These are phyloP conservation scores for Drosophila mettleri DNA, from an alignment of 2,888 invertebrate species.

Conservation along the genomic window DNA sequence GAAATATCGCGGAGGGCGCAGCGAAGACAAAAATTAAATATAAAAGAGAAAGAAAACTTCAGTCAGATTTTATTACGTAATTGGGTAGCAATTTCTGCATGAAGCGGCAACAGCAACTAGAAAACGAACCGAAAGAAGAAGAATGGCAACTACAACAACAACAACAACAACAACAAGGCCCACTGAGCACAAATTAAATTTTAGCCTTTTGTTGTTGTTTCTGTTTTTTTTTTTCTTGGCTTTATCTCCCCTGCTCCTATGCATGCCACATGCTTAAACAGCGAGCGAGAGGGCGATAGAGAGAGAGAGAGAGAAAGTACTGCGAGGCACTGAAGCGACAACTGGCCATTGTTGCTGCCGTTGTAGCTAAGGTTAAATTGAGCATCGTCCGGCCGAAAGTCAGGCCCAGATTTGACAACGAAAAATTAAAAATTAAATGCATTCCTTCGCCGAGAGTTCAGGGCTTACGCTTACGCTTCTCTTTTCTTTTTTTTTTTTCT, in stretches of 20 bases:
- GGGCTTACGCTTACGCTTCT: neutral
- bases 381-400: constrained; percentile 57
- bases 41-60: constrained; percentile 70
- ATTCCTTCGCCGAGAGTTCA: constrained; percentile 29
- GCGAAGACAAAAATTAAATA: constrained; percentile 76
- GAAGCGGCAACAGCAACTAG: constrained; percentile 45
- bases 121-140: constrained; percentile 4
- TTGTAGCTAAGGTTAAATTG: constrained; percentile 68
- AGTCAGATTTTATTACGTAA: constrained; percentile 80
- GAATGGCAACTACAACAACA: constrained; percentile 14
- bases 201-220: constrained; percentile 43
- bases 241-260: constrained; percentile 8
- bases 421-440: constrained; percentile 73
- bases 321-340: constrained; percentile 54
- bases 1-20: constrained; percentile 15
- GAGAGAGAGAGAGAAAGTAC: constrained; percentile 22
- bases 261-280: constrained; percentile 2
- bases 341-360: constrained; percentile 22
- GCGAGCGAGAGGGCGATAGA: neutral
- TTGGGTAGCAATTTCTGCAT: constrained; percentile 79
- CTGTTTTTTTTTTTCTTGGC: neutral
- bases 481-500: too few species aligned
- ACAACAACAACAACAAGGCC: constrained; percentile 31
- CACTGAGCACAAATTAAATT: constrained; percentile 77
- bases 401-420: constrained; percentile 35